phyloP scores from a whole-genome alignment of 2,113 vertebrate genomes.

The Eublepharis macularius region DNA sequence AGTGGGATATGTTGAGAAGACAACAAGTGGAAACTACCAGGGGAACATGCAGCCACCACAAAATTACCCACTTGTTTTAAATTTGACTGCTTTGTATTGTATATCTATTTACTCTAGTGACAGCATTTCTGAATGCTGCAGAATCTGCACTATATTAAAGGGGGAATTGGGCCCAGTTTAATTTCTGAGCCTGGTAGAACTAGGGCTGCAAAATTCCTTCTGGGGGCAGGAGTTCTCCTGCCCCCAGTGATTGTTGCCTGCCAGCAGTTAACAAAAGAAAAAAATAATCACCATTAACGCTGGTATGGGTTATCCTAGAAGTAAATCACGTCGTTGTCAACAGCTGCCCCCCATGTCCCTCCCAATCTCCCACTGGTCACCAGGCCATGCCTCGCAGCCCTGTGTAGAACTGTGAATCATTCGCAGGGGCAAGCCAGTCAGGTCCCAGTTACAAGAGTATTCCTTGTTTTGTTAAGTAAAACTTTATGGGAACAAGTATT shows the following conservation, averaged over 20 bases:
- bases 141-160: not conserved
- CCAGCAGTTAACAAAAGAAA: too few relatives aligned
- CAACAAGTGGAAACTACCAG: not conserved
- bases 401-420: too few relatives aligned
- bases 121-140: not conserved
- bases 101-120: not conserved
- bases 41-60: not conserved
- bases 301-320: too few relatives aligned
- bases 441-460: not conserved
- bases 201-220: not conserved
- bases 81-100: not conserved
- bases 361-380: too few relatives aligned
- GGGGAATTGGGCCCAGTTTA: not conserved
- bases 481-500: not conserved
- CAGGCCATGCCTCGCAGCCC: too few relatives aligned
- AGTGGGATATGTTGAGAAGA: not conserved
- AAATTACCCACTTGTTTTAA: not conserved
- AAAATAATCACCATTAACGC: too few relatives aligned
- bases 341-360: too few relatives aligned
- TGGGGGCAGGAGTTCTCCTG: too few relatives aligned
- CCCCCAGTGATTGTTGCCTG: too few relatives aligned
- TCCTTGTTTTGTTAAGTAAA: not conserved
- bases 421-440: not conserved
- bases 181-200: conserved; percentile 1
- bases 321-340: too few relatives aligned